These are phyloP conservation scores for Salarias fasciatus DNA, from an alignment of 2,797 vertebrate species.

Conservation along the genomic window DNA sequence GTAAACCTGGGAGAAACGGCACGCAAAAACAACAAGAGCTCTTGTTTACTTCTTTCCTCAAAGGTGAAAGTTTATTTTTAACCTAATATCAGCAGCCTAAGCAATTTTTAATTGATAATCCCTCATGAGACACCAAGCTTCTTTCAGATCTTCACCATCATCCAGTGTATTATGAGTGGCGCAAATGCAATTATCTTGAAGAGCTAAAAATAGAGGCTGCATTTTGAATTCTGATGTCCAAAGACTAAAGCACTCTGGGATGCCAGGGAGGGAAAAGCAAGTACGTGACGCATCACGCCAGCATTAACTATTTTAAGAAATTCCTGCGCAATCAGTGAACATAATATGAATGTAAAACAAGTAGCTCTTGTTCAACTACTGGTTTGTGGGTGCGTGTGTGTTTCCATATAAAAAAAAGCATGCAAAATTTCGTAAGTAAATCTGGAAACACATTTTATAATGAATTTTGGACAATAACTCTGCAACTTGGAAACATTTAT, in stretches of 20 bases:
- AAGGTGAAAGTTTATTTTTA: slow-evolving; percentile 42
- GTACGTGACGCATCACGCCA: too few species aligned
- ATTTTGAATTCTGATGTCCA: slow-evolving; percentile 38
- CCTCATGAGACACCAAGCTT: slow-evolving; percentile 25
- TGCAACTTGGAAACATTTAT: too few species aligned
- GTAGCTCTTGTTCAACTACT: too few species aligned
- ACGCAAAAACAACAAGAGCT: slow-evolving; percentile 4
- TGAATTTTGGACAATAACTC: too few species aligned
- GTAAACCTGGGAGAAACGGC: not conserved
- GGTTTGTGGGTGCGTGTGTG: too few species aligned
- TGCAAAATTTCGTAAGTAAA: too few species aligned
- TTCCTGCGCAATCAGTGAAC: too few species aligned
- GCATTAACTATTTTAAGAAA: too few species aligned
- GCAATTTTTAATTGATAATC: slow-evolving; percentile 56
- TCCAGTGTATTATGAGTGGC: slow-evolving; percentile 21
- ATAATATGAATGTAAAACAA: too few species aligned
- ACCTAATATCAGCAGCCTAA: slow-evolving; percentile 26
- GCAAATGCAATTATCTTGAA: slow-evolving; percentile 39
- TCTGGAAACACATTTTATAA: too few species aligned
- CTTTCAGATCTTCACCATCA: slow-evolving; percentile 46
- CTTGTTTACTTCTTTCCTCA: slow-evolving; percentile 23
- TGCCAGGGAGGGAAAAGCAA: too few species aligned
- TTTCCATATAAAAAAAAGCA: too few species aligned
- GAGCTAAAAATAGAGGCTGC: slow-evolving; percentile 29
- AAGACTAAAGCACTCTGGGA: slow-evolving; percentile 2